Evolutionary conservation across 2,797 vertebrate genomes (phyloP), one percentile per base, ranked within the genome.

Genomic region (Sebastes vulpes): DNA sequence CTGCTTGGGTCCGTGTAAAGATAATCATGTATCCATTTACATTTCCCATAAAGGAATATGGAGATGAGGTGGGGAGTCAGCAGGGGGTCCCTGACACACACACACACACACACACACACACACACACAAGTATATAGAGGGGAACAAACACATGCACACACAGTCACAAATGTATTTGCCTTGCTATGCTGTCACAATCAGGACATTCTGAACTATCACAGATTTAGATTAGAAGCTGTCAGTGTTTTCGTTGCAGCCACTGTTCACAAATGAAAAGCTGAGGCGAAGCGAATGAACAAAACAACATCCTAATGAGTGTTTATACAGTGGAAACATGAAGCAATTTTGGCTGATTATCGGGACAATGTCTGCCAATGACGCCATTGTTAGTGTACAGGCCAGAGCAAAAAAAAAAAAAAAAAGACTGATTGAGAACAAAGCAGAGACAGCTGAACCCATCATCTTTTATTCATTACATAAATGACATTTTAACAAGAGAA

Each of bases 231-330:
- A 91, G 93, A 92, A 90, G 90, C 94, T 92, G 91, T 93, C 89
- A 69, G 81, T 85, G 90, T 87, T 90, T 91, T 91, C 21, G 85
- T 85, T 77, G 79, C 94, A 95, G 94, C 96, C 96, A 94, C 90
- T 75, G 95, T 95, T 96, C 96, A 94, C 89, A 90, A 97, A 98
- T 97, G 95, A 95, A 96, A 96, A 92, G 77, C 96, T 95, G 94
- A 88, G 70, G 87, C 94, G 96, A 96, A 60, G 81, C 95, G 96
- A 96, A 97, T 94, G 96, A 96, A 95, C 95, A 96, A 95, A 96
- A 96, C 96, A 98, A 98, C 97, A 97, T 96, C 97, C 97, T 95
- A 95, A 95, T 95, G 95, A 94, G 93, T 95, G 94, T 96, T 95
- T 95, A 94, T 92, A 92, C 87, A 83, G 88, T 90, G 92, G 92